A percentile compares a stretch with the other conserved stretches of the same genome.
Conservation (phyloP, 2,797 vertebrate species). For the Esox masquinongy region DNA sequence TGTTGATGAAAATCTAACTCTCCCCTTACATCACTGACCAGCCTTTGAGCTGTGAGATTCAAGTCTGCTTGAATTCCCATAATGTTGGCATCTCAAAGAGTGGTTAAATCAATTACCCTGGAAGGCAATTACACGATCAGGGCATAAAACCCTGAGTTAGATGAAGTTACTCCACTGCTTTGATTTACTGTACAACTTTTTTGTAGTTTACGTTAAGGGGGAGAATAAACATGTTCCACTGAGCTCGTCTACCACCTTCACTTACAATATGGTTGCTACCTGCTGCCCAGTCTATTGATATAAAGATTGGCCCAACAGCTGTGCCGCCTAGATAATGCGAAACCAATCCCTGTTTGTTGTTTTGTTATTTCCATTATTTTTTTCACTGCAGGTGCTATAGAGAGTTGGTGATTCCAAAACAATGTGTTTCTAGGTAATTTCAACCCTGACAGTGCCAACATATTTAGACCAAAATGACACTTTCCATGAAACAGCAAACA, state of each 20-base stretch:
- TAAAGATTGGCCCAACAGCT: constrained; percentile 36
- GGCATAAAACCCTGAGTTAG: constrained; percentile 22
- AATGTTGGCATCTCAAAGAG: too few relatives aligned
- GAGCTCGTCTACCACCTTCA: background rate
- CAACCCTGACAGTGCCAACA: too few relatives aligned
- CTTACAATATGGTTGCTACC: constrained; percentile 13
- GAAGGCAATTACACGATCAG: too few relatives aligned
- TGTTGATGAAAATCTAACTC: too few relatives aligned
- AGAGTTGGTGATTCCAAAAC: background rate
- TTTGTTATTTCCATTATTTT: background rate
- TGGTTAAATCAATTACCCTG: too few relatives aligned
- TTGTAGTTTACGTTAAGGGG: constrained; percentile 6
- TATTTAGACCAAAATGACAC: too few relatives aligned
- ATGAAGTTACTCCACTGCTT: background rate
- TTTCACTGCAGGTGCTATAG: background rate
- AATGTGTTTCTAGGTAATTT: background rate
- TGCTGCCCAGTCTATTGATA: constrained; percentile 44
- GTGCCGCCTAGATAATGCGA: constrained; percentile 2
- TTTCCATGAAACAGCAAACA: too few relatives aligned
- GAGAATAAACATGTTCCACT: constrained; percentile 34
- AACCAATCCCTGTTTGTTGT: background rate
- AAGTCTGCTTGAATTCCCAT: too few relatives aligned
- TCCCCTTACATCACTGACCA: too few relatives aligned
- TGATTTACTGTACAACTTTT: background rate
- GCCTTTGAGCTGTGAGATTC: too few relatives aligned